A percentile compares a stretch with the other conserved stretches of the same genome.
Evolutionary conservation across 1,140 invertebrate species (phyloP).

Genomic region (Harpegnathos saltator): DNA sequence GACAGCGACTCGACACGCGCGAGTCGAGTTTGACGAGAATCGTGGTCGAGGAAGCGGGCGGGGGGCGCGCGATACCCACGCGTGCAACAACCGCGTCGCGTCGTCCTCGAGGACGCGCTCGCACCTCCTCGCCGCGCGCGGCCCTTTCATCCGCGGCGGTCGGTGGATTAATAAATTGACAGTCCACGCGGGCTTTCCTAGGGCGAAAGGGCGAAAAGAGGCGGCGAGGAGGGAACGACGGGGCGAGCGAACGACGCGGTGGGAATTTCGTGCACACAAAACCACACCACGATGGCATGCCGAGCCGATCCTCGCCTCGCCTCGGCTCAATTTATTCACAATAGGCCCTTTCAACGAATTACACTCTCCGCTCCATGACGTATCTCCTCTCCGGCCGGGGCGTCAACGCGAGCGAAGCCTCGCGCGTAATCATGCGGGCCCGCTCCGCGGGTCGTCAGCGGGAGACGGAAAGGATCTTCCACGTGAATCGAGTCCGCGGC

Average conservation of each 20-base stretch:
- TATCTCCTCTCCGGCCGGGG: conserved; percentile 73
- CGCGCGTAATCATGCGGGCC: conserved; percentile 78
- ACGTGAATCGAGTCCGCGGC: conserved; percentile 39
- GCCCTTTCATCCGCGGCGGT: conserved; percentile 44
- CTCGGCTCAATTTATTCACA: conserved; percentile 84
- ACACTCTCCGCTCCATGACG: conserved; percentile 73
- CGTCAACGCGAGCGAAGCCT: conserved; percentile 72
- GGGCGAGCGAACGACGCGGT: conserved; percentile 33
- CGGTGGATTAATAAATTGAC: conserved; percentile 73
- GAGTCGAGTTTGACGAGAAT: conserved; percentile 12
- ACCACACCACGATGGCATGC: conserved; percentile 46
- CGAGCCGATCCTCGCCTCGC: conserved; percentile 69
- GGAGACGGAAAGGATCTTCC: conserved; percentile 26
- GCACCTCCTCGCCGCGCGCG: conserved; percentile 50
- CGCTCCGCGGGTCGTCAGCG: neutral
- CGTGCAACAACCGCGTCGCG: neutral
- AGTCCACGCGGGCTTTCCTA: conserved; percentile 27
- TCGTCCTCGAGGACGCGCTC: conserved; percentile 25
- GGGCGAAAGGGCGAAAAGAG: too few relatives aligned
- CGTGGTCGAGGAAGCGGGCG: too few relatives aligned
- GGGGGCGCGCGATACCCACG: neutral
- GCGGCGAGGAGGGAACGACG: too few relatives aligned
- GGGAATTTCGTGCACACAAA: conserved; percentile 73
- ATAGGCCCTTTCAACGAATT: conserved; percentile 83
- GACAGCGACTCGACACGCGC: too few relatives aligned